Conservation (phyloP, 2,797 vertebrate species). For the Naso thynnoides region DNA sequence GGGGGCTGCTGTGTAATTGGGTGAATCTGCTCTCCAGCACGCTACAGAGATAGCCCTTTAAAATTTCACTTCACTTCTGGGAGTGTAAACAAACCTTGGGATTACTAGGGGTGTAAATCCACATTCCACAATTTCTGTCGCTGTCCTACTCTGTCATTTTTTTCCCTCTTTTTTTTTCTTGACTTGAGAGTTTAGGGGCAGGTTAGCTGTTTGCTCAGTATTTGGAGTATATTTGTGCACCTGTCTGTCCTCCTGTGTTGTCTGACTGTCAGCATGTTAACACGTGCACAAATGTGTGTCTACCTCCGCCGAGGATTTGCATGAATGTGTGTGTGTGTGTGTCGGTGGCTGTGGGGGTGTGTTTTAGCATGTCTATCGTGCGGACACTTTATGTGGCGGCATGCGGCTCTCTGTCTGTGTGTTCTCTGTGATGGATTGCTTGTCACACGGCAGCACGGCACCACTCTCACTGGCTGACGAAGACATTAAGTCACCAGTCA, state of each 20-base stretch:
- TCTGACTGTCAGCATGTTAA: conserved; percentile 51
- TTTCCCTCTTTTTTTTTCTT: conserved; percentile 16
- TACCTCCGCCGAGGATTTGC: conserved; percentile 8
- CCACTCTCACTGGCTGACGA: conserved; percentile 75
- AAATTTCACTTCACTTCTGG: conserved; percentile 79
- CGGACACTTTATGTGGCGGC: conserved; percentile 59
- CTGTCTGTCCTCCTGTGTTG: conserved; percentile 32
- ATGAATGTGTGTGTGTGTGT: neutral
- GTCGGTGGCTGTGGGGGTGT: conserved; percentile 7
- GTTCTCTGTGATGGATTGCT: conserved; percentile 84
- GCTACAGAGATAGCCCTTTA: conserved; percentile 74
- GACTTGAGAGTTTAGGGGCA: conserved; percentile 42
- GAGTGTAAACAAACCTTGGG: conserved; percentile 79
- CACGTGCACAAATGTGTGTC: conserved; percentile 48
- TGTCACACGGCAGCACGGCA: conserved; percentile 76
- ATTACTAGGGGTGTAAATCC: conserved; percentile 72
- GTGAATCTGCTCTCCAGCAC: conserved; percentile 77
- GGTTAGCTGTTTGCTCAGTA: conserved; percentile 30
- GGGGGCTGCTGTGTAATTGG: conserved; percentile 81
- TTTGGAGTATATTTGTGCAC: conserved; percentile 40
- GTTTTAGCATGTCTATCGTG: conserved; percentile 51
- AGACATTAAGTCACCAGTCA: conserved; percentile 84
- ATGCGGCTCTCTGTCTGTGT: conserved; percentile 73
- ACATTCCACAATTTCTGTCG: conserved; percentile 59
- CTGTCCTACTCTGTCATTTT: conserved; percentile 32